A percentile compares a stretch with the other conserved stretches of the same genome.
Evolutionary conservation across 2,888 invertebrate genomes (phyloP).

Genomic region (Ceraclea dissimilis): DNA sequence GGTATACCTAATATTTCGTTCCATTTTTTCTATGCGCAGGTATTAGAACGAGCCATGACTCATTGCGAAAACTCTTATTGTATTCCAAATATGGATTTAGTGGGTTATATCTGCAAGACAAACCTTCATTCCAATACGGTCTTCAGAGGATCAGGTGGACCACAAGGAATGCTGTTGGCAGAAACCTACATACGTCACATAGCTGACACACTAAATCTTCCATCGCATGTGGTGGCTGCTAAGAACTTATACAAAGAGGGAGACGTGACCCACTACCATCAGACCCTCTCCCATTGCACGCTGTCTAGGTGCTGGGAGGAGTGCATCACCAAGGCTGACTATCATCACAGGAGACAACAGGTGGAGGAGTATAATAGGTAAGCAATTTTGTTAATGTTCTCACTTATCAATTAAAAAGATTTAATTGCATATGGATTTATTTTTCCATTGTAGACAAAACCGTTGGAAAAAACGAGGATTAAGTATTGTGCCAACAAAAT

Average conservation of each 20-base stretch:
- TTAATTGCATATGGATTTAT: neutral
- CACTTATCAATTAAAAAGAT: neutral
- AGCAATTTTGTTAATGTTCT: slow-evolving; percentile 24
- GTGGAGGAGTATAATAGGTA: slow-evolving; percentile 68
- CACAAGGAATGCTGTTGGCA: slow-evolving; percentile 82
- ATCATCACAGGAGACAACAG: slow-evolving; percentile 47
- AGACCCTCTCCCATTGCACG: slow-evolving; percentile 65
- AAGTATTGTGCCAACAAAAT: slow-evolving; percentile 73
- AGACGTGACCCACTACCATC: slow-evolving; percentile 69
- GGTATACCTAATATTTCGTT: no score
- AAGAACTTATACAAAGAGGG: slow-evolving; percentile 80
- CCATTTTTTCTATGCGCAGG: slow-evolving; percentile 40
- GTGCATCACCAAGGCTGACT: slow-evolving; percentile 61
- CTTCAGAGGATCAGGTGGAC: slow-evolving; percentile 86
- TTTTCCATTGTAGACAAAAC: slow-evolving; percentile 51
- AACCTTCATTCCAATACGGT: slow-evolving; percentile 90
- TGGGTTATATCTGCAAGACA: slow-evolving; percentile 73
- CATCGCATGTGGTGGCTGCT: slow-evolving; percentile 55
- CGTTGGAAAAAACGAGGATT: slow-evolving; percentile 84
- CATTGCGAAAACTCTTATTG: slow-evolving; percentile 80
- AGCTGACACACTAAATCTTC: slow-evolving; percentile 61
- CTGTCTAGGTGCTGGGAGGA: slow-evolving; percentile 71
- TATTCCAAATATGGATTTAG: slow-evolving; percentile 64
- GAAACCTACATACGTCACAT: slow-evolving; percentile 73
- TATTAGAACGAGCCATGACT: slow-evolving; percentile 74